phyloP scores from a whole-genome alignment of 2,113 vertebrate species.

The Onychostoma macrolepis region DNA sequence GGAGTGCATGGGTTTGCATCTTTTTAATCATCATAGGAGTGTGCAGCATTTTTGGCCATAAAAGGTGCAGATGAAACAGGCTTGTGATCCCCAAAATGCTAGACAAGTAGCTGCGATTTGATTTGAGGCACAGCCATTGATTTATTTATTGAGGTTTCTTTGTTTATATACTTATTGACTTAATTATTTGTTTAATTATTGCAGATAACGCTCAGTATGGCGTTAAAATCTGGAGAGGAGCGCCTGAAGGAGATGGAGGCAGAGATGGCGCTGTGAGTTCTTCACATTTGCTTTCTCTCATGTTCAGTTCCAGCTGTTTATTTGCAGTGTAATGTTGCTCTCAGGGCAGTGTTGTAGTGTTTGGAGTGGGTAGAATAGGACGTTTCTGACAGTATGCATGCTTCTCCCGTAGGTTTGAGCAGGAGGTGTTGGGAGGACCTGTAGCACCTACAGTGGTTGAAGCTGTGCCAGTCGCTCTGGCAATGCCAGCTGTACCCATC shows the following conservation, averaged over 20 bases:
- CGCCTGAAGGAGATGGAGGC: slow-evolving; percentile 94
- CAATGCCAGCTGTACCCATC: slow-evolving; percentile 75
- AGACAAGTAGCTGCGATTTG: neutral
- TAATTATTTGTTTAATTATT: neutral
- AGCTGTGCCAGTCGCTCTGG: slow-evolving; percentile 76
- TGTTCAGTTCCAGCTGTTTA: neutral
- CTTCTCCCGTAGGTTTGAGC: slow-evolving; percentile 79
- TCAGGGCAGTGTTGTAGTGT: neutral
- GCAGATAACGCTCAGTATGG: slow-evolving; percentile 69
- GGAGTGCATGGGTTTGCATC: neutral
- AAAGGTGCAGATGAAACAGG: neutral
- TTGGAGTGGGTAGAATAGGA: neutral
- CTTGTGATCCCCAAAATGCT: neutral
- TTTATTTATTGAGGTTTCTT: neutral
- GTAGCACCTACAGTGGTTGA: slow-evolving; percentile 75
- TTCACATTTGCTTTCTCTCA: neutral
- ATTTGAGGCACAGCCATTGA: neutral
- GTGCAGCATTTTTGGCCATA: neutral
- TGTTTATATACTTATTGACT: neutral
- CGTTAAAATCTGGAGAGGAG: slow-evolving; percentile 86
- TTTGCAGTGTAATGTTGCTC: neutral
- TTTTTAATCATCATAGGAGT: neutral
- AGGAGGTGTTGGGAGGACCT: slow-evolving; percentile 89
- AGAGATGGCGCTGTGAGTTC: slow-evolving; percentile 93
- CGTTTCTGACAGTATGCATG: neutral